These are phyloP conservation scores for Opisthocomus hoazin DNA, from an alignment of 2,113 vertebrate species.

Conservation along the genomic window DNA sequence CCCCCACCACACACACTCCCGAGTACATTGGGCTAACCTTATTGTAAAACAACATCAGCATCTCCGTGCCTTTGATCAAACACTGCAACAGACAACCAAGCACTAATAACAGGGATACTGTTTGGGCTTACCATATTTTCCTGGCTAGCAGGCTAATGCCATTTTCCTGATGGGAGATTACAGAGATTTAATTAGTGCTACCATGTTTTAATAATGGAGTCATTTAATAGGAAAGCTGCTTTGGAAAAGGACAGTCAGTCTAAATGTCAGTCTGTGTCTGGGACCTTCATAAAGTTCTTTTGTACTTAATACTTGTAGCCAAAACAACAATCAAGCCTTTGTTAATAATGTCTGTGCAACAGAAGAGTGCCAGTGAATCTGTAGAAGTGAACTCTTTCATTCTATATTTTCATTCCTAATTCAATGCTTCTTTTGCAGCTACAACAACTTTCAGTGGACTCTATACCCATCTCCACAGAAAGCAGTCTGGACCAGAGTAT, in stretches of 20 bases:
- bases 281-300: slow-evolving; percentile 19
- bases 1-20: background rate
- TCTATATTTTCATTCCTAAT: background rate
- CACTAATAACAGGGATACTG: background rate
- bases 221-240: slow-evolving; percentile 28
- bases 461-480: background rate
- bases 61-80: slow-evolving; percentile 22
- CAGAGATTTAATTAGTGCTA: slow-evolving; percentile 49
- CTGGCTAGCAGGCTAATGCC: background rate
- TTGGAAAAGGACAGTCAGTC: slow-evolving; percentile 34
- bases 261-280: slow-evolving; percentile 28
- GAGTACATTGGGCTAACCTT: background rate
- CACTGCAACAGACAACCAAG: background rate
- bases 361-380: background rate
- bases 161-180: slow-evolving; percentile 46
- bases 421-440: background rate
- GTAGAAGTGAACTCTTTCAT: slow-evolving; percentile 29
- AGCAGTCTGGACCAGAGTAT: background rate
- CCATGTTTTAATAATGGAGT: slow-evolving; percentile 27
- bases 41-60: background rate
- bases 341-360: background rate
- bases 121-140: slow-evolving; percentile 8
- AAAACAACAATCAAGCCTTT: slow-evolving; percentile 49
- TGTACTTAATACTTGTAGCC: background rate
- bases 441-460: background rate